A percentile compares a stretch with the other conserved stretches of the same genome.
These are phyloP conservation scores for Tupiocoris notatus DNA, from an alignment of 2,888 invertebrate genomes.

Conservation along the genomic window DNA sequence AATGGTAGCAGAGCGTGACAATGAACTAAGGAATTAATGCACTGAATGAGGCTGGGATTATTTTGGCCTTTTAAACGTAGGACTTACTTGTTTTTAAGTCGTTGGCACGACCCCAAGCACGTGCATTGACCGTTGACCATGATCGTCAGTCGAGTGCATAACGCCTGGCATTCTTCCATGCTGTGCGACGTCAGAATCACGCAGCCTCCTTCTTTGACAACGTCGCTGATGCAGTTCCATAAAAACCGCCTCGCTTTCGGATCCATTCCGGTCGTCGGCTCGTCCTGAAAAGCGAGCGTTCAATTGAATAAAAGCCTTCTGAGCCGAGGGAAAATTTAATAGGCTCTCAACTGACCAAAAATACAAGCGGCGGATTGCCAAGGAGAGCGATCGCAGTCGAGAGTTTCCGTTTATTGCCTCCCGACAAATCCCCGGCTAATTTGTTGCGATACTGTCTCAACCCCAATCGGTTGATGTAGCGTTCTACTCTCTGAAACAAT, in stretches of 20 bases:
- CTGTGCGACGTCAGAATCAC: slow-evolving; percentile 71
- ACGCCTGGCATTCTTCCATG: slow-evolving; percentile 62
- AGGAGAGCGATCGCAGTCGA: slow-evolving; percentile 76
- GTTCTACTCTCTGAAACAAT: slow-evolving; percentile 62
- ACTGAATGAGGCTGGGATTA: too few relatives aligned
- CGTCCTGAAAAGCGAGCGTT: slow-evolving; percentile 64
- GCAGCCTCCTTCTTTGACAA: slow-evolving; percentile 61
- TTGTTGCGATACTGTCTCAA: slow-evolving; percentile 60
- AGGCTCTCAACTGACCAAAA: slow-evolving; percentile 56
- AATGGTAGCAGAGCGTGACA: too few relatives aligned
- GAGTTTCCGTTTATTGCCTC: slow-evolving; percentile 78
- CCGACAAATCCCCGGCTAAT: slow-evolving; percentile 61
- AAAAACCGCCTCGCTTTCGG: slow-evolving; percentile 58
- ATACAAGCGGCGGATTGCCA: slow-evolving; percentile 67
- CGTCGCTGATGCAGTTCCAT: slow-evolving; percentile 60
- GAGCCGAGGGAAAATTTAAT: too few relatives aligned
- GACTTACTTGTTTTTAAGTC: slow-evolving; percentile 57
- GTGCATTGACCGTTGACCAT: slow-evolving; percentile 60
- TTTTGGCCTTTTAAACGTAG: too few relatives aligned
- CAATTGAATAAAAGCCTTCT: too few relatives aligned
- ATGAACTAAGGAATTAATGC: too few relatives aligned
- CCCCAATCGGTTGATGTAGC: slow-evolving; percentile 63
- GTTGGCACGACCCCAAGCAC: slow-evolving; percentile 59
- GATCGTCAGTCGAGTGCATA: slow-evolving; percentile 60
- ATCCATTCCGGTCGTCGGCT: slow-evolving; percentile 70